phyloP scores from a whole-genome alignment of 2,888 invertebrate species.

The Capitulum mitella region DNA sequence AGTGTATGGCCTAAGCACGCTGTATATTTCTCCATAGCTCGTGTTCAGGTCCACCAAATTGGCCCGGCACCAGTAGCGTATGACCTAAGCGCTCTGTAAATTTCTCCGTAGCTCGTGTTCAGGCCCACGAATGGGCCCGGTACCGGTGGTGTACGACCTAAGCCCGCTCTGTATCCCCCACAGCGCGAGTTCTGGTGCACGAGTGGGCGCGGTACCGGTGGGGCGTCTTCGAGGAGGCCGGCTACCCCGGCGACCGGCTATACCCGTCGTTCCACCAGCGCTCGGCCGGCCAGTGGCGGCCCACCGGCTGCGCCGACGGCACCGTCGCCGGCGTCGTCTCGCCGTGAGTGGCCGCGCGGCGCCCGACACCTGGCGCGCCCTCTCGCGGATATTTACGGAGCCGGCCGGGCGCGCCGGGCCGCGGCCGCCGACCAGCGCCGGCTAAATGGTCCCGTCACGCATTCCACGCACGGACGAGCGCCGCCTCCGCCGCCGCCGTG shows the following conservation, averaged over 20 bases:
- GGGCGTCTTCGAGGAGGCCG: slow-evolving; percentile 61
- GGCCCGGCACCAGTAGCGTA: too few species aligned
- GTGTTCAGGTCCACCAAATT: too few species aligned
- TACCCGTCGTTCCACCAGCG: slow-evolving; percentile 51
- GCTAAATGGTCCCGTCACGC: not conserved
- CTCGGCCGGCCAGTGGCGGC: slow-evolving; percentile 18
- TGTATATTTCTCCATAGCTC: too few species aligned
- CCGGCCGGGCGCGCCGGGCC: not conserved
- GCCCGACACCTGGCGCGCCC: too few species aligned
- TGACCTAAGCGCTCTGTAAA: too few species aligned
- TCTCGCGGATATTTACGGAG: too few species aligned
- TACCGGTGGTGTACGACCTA: too few species aligned
- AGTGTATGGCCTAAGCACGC: too few species aligned
- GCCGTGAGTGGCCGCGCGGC: not conserved
- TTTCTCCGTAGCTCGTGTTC: too few species aligned
- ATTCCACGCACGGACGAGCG: not conserved
- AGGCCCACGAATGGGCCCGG: too few species aligned
- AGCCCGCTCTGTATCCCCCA: not conserved
- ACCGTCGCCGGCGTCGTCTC: slow-evolving; percentile 17
- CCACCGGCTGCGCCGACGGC: slow-evolving; percentile 33
- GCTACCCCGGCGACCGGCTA: slow-evolving; percentile 52
- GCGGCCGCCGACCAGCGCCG: not conserved
- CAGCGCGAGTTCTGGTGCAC: slow-evolving; percentile 46
- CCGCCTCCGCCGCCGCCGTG: too few species aligned
- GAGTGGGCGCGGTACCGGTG: slow-evolving; percentile 61